A percentile compares a stretch with the other conserved stretches of the same genome.
Evolutionary conservation across 2,888 invertebrate genomes (phyloP).

Genomic region (Cryptus armator): DNA sequence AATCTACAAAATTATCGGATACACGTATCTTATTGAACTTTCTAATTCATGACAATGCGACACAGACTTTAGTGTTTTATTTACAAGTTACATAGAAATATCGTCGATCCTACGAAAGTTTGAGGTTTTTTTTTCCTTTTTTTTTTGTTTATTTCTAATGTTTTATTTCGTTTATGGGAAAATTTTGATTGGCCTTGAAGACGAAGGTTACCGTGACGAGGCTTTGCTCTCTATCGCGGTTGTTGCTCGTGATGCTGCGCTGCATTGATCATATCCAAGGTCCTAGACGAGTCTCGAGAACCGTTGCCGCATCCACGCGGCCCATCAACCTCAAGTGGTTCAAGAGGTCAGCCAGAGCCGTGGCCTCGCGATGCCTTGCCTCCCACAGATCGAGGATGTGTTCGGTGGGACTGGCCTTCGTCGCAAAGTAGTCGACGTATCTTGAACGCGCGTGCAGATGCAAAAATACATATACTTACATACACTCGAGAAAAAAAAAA

Average conservation of each 20-base stretch:
- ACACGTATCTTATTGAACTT: conserved; percentile 49
- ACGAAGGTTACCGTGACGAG: conserved; percentile 37
- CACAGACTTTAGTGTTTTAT: conserved; percentile 72
- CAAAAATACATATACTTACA: conserved; percentile 56
- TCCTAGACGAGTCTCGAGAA: conserved; percentile 87
- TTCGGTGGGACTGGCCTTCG: conserved; percentile 97
- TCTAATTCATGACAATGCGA: conserved; percentile 69
- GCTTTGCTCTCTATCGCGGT: conserved; percentile 54
- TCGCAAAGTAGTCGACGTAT: conserved; percentile 97
- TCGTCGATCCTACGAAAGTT: conserved; percentile 42
- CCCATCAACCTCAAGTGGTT: conserved; percentile 94
- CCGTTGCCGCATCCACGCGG: conserved; percentile 92
- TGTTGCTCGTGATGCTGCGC: conserved; percentile 21
- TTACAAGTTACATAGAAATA: conserved; percentile 72
- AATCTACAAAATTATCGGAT: conserved; percentile 62
- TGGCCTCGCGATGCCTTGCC: conserved; percentile 92
- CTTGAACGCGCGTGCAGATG: conserved; percentile 64
- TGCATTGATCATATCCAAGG: conserved; percentile 75
- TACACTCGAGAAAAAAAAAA: neutral
- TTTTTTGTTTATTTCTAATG: conserved; percentile 8
- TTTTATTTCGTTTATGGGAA: conserved; percentile 6
- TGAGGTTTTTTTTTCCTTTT: neutral
- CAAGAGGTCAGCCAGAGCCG: conserved; percentile 92
- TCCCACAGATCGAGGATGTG: conserved; percentile 97
- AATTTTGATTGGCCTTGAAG: conserved; percentile 53